Evolutionary conservation across 2,113 vertebrate species (phyloP).

Genomic region (Talpa occidentalis): DNA sequence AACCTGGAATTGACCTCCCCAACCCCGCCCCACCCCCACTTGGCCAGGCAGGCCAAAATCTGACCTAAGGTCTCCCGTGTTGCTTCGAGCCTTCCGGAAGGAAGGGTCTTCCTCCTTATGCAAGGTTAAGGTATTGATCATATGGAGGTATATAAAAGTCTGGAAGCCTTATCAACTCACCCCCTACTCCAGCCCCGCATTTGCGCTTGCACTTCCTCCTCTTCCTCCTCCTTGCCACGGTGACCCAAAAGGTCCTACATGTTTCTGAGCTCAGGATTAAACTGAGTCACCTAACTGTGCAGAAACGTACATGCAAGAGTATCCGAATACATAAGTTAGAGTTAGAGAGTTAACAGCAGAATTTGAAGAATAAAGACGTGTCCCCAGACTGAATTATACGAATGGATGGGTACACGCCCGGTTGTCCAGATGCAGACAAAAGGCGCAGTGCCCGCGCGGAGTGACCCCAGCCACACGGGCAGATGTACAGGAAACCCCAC

Average conservation of each 20-base stretch:
- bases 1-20: not conserved
- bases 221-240: not conserved
- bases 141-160: not conserved
- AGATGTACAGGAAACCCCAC: not conserved
- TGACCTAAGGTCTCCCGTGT: not conserved
- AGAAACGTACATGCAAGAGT: not conserved
- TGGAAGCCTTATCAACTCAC: not conserved
- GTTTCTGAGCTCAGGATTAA: not conserved
- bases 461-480: not conserved
- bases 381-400: not conserved
- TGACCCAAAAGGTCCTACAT: not conserved
- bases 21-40: not conserved
- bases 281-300: not conserved
- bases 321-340: not conserved
- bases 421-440: constrained; percentile 48
- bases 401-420: not conserved
- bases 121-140: not conserved
- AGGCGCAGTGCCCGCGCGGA: not conserved
- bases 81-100: not conserved
- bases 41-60: not conserved
- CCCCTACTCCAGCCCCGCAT: not conserved
- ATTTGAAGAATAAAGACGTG: not conserved
- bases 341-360: not conserved
- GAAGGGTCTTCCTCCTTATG: not conserved
- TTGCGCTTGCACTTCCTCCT: not conserved